Evolutionary conservation across 2,113 vertebrate species (phyloP), one percentile per base, ranked within the genome.

Genomic region (Chelonoidis abingdonii): DNA sequence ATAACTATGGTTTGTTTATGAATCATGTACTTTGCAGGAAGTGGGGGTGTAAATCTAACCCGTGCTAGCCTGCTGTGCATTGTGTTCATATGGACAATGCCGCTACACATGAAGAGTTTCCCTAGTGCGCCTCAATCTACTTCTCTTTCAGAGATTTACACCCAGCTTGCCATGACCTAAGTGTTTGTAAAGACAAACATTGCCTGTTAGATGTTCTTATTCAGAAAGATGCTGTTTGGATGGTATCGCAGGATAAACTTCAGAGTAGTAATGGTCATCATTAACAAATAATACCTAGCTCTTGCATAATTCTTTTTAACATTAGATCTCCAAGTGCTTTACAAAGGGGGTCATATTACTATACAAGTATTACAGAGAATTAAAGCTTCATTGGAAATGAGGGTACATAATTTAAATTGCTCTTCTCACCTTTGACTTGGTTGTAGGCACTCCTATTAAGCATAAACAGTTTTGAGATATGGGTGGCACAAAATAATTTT

Each of bases 381-480:
- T 89, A 90, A 84, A 65, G 44, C 41, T 72, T 86, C 81, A 44
- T 87, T 92, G 44, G 11, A 69, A 79, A 54, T 82, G 16, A 31
- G 31, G 93, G 38, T 90, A 16, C 29, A 31, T 84, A 80, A 95
- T 72, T 91, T 91, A 91, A 76, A 80, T 50, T 35, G 16, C 29
- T n/a, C 41, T 91, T 5, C 31, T 92, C 41, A 85, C 85, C 69
- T 83, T 92, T 81, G 41, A 25, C 81, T 93, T 89, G 24, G 16
- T 88, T 87, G 62, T 89, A 92, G 76, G 80, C 22, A 35, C 38
- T 94, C 65, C 93, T 44, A 69, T 78, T 93, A 95, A 90, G 89
- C 50, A 80, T 83, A 79, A 96, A 87, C 87, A 65, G 31, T 52
- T 90, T 87, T 78, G 24, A 8, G 2, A 91, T 76, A 79, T 53